A percentile compares a stretch with the other conserved stretches of the same genome.
phyloP scores from a whole-genome alignment of 2,113 vertebrate genomes.

The Setophaga coronata region DNA sequence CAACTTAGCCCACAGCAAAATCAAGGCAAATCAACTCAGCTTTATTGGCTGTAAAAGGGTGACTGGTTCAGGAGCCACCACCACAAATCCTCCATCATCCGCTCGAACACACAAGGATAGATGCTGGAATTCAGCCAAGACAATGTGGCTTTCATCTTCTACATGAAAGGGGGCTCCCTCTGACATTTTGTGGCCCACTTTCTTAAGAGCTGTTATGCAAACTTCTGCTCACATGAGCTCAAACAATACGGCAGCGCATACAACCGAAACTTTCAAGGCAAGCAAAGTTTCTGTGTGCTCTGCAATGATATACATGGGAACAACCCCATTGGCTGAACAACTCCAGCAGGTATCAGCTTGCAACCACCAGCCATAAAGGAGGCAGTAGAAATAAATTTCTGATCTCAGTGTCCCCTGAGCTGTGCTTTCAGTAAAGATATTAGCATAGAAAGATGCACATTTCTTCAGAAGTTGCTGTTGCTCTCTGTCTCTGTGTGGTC shows the following conservation, averaged over 20 bases:
- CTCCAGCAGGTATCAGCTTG: neutral
- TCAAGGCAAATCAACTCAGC: neutral
- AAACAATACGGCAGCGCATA: fast-evolving
- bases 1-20: neutral
- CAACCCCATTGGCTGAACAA: neutral
- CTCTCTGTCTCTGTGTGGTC: neutral
- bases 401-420: neutral
- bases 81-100: conserved; percentile 31
- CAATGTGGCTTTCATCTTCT: conserved; percentile 22
- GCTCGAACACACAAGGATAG: conserved; percentile 12
- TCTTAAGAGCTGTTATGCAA: neutral
- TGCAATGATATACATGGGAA: fast-evolving
- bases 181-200: conserved; percentile 29
- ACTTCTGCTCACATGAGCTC: neutral
- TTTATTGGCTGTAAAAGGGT: conserved; percentile 25
- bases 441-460: fast-evolving
- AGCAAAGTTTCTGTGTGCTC: fast-evolving
- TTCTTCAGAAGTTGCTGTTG: neutral
- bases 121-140: conserved; percentile 25
- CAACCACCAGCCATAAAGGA: neutral
- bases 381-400: neutral
- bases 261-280: fast-evolving
- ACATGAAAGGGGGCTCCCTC: conserved; percentile 50
- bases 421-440: neutral
- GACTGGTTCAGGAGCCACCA: neutral